Percentiles rank a stretch among this genome's conserved stretches.
Evolutionary conservation across 2,888 invertebrate species (phyloP).

Genomic region (Galerucella calmariensis): DNA sequence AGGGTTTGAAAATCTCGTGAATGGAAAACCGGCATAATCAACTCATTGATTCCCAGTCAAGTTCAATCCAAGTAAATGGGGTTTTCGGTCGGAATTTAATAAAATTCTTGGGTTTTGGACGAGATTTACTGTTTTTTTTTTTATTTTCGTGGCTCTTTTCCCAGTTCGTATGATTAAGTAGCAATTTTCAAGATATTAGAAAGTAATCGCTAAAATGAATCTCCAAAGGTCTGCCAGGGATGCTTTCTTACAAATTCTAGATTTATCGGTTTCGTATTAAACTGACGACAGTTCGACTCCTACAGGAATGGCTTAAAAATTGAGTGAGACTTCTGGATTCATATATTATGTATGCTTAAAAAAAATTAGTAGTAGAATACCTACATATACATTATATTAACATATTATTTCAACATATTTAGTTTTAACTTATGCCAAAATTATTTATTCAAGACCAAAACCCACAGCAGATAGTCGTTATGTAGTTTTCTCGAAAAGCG

Average conservation of each 20-base stretch:
- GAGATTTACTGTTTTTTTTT: background rate
- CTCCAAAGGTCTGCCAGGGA: slow-evolving; percentile 1
- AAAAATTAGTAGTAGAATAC: no score
- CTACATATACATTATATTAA: no score
- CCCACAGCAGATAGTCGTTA: no score
- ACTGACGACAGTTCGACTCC: slow-evolving; percentile 8
- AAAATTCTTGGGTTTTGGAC: background rate
- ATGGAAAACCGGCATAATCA: background rate
- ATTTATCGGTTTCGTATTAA: slow-evolving; percentile 5
- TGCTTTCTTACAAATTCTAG: background rate
- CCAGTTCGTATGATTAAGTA: slow-evolving; percentile 1
- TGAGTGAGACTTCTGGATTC: background rate
- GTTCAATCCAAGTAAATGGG: background rate
- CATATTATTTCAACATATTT: no score
- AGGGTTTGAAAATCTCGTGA: background rate
- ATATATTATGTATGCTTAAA: no score
- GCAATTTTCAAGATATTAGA: slow-evolving; percentile 1
- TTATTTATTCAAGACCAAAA: no score
- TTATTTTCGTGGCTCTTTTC: background rate
- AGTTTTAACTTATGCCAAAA: no score
- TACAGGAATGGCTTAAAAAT: background rate
- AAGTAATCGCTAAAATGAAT: slow-evolving; percentile 7
- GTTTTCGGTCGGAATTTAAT: background rate
- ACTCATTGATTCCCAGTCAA: slow-evolving; percentile 3
- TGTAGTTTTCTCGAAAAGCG: no score